These are phyloP conservation scores for Denticeps clupeoides DNA, from an alignment of 2,797 vertebrate species.

Conservation along the genomic window DNA sequence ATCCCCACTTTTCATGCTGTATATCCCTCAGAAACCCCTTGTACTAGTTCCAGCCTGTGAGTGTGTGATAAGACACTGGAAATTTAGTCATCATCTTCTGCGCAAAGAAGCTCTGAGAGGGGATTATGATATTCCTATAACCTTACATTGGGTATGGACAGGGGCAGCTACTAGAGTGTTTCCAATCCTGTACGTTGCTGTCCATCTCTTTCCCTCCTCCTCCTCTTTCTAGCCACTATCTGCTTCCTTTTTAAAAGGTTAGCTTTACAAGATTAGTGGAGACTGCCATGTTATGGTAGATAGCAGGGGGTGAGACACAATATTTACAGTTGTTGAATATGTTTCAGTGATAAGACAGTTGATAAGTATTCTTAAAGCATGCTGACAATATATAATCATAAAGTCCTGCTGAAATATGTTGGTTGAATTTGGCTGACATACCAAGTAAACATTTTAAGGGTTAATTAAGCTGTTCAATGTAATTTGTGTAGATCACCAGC, in stretches of 20 bases:
- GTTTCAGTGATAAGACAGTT: slow-evolving; percentile 46
- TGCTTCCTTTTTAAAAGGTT: slow-evolving; percentile 53
- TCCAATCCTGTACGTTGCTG: slow-evolving; percentile 59
- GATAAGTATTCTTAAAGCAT: slow-evolving; percentile 41
- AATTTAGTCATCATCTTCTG: slow-evolving; percentile 93
- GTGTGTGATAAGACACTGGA: slow-evolving; percentile 98
- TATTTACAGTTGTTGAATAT: slow-evolving; percentile 55
- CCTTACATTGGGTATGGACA: slow-evolving; percentile 91
- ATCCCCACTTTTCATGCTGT: slow-evolving; percentile 60
- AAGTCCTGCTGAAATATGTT: slow-evolving; percentile 16
- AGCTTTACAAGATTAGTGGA: slow-evolving; percentile 72
- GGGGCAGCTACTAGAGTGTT: slow-evolving; percentile 61
- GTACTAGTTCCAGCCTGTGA: slow-evolving; percentile 89
- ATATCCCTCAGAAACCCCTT: slow-evolving; percentile 49
- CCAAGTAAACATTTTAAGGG: too few relatives aligned
- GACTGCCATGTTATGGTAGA: slow-evolving; percentile 54
- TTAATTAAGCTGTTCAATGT: too few relatives aligned
- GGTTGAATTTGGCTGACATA: too few relatives aligned
- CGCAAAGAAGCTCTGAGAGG: slow-evolving; percentile 78
- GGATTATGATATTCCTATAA: slow-evolving; percentile 94
- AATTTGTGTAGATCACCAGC: too few relatives aligned
- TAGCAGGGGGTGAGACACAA: slow-evolving; percentile 51
- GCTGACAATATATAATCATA: slow-evolving; percentile 30
- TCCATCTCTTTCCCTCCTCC: slow-evolving; percentile 43
- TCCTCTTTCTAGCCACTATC: slow-evolving; percentile 11